Evolutionary conservation across 1,140 invertebrate species (phyloP).

Genomic region (Asbolus verrucosus): DNA sequence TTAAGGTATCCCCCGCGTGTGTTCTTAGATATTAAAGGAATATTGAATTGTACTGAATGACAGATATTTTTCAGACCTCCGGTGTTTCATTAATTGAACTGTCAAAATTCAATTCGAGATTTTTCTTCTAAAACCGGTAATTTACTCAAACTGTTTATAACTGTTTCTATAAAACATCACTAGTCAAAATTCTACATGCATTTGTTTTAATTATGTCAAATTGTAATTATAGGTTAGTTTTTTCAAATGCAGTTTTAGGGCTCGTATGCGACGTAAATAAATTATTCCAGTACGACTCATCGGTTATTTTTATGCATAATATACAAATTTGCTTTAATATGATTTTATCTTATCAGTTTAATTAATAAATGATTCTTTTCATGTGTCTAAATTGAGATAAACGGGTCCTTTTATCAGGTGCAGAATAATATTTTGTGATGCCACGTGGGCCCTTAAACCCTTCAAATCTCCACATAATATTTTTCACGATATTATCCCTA

Average conservation of each 20-base stretch:
- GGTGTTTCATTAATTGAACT: conserved; percentile 28
- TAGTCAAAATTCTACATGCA: no score
- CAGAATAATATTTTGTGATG: conserved; percentile 10
- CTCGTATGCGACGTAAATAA: conserved; percentile 21
- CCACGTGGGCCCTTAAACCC: conserved; percentile 35
- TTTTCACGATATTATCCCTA: background rate
- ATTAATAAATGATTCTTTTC: background rate
- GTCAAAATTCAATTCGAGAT: conserved; percentile 9
- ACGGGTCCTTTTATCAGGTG: conserved; percentile 34
- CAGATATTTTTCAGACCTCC: conserved; percentile 37
- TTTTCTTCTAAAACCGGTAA: background rate
- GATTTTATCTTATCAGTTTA: conserved; percentile 28
- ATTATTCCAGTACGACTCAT: background rate
- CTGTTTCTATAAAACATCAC: no score
- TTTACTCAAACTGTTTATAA: background rate
- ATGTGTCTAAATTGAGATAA: background rate
- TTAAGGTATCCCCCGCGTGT: conserved; percentile 1
- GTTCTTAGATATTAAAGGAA: conserved; percentile 29
- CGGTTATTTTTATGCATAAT: conserved; percentile 16
- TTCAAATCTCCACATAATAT: background rate
- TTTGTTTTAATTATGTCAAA: background rate
- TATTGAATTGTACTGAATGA: conserved; percentile 23
- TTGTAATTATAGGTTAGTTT: conserved; percentile 22
- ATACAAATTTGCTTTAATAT: conserved; percentile 7
- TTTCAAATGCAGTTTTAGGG: conserved; percentile 1